Conservation (phyloP, 2,113 vertebrate genomes). For the Macquaria australasica region DNA sequence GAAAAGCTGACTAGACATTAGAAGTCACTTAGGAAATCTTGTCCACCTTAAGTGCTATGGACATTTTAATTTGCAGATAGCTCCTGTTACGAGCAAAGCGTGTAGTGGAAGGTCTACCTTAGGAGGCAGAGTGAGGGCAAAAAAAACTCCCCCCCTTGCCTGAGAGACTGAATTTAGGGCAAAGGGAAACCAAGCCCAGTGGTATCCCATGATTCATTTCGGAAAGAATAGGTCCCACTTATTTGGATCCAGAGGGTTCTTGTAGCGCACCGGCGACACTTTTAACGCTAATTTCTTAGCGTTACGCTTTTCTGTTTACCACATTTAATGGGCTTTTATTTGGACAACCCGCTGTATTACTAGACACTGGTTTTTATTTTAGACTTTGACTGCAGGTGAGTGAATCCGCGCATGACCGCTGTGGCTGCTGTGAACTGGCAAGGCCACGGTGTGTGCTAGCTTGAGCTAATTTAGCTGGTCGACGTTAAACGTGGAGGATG, state of each 20-base stretch:
- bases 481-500: slow-evolving; percentile 29
- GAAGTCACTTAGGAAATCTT: neutral
- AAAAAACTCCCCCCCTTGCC: neutral
- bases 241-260: slow-evolving; percentile 36
- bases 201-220: slow-evolving; percentile 77
- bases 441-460: slow-evolving; percentile 50
- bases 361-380: slow-evolving; percentile 8
- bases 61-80: neutral
- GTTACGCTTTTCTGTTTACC: neutral
- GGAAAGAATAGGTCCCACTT: slow-evolving; percentile 63
- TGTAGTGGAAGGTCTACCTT: neutral
- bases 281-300: neutral
- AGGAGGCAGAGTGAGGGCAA: neutral
- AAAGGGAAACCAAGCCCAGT: fast-evolving
- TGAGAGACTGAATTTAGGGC: slow-evolving; percentile 51
- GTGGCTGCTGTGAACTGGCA: slow-evolving; percentile 56
- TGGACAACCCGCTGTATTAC: neutral
- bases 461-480: slow-evolving; percentile 62
- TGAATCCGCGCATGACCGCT: slow-evolving; percentile 45
- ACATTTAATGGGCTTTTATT: slow-evolving; percentile 51
- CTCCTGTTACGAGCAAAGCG: neutral
- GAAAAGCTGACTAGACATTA: neutral
- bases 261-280: slow-evolving; percentile 36
- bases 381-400: slow-evolving; percentile 60
- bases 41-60: too few species aligned